Evolutionary conservation across 2,797 vertebrate species (phyloP).

Genomic region (Enteromius afrohamiltoni): DNA sequence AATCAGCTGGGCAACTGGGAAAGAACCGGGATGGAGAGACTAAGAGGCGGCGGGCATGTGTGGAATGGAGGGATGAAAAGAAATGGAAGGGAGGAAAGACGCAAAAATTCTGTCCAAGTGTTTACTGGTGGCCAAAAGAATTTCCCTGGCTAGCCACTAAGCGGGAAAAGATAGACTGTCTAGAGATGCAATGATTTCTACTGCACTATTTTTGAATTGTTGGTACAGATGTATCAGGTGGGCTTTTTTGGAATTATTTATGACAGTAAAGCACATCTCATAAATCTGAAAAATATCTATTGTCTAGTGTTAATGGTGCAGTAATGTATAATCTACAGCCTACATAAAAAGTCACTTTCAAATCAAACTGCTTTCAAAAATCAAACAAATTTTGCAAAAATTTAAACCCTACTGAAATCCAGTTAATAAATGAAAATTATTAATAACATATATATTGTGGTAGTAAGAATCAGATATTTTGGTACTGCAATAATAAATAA

Average conservation of each 20-base stretch:
- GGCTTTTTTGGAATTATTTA: not conserved
- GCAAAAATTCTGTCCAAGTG: constrained; percentile 25
- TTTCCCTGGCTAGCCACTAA: constrained; percentile 23
- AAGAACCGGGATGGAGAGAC: constrained; percentile 35
- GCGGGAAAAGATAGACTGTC: not conserved
- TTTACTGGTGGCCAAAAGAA: constrained; percentile 28
- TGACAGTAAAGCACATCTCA: not conserved
- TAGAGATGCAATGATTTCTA: not conserved
- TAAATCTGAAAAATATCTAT: not conserved
- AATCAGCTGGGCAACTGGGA: constrained; percentile 50
- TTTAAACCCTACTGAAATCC: not conserved
- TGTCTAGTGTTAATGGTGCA: not conserved
- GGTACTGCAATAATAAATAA: not conserved
- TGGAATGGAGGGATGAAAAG: constrained; percentile 54
- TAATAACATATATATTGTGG: not conserved
- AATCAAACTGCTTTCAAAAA: not conserved
- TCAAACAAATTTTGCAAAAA: not conserved
- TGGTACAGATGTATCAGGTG: constrained; percentile 1
- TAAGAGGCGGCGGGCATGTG: constrained; percentile 22
- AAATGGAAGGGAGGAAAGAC: constrained; percentile 44
- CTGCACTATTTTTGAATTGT: not conserved
- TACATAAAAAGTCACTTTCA: not conserved
- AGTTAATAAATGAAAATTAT: not conserved
- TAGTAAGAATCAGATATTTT: not conserved
- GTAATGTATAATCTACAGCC: not conserved